Base-by-base conservation (phyloP, 1,140 invertebrate species). In the Elymnias hypermnestra region DNA sequence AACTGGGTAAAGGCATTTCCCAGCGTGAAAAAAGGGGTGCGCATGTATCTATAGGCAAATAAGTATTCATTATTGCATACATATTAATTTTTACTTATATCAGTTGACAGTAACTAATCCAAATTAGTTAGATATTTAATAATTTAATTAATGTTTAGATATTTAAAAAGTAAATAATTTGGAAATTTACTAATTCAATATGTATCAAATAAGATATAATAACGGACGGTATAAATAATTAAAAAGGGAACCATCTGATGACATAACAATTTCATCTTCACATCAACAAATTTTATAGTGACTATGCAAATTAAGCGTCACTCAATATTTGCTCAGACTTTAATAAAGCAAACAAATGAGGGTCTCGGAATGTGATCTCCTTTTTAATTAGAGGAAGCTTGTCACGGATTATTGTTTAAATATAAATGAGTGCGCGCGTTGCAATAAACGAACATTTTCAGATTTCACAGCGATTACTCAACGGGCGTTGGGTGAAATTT, bases 391-490 rank as follows among this genome's bases (percentile, higher is more conserved):
- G 29, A 14, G 29, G 15, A 33, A 3, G 12, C 12, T 15, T 33
- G 29, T 33, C 29, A 15, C 29, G 29, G 29, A 14, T 33, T 15
- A 33, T 33, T 33, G 29, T 33, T 33, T 33, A 15, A 33, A 33
- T 33, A 33, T 33, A 33, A 33, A 33, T 33, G 26, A 29, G 26
- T 29, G 29, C 13, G n/a, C n/a, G 18, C 10, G 22, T 26, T 19
- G 33, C 43, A 45, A 45, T 37, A 33, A 33, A 15, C 37, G 33
- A 47, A 28, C 22, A 44, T 31, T 47, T 38, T 47, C 15, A 29
- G 36, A 39, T 40, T 38, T 33, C 18, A 29, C 36, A 39, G 28
- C 21, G 15, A 23, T 23, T 23, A 45, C 10, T 25, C 12, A 17
- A 7, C 10, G 26, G n/a, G 36, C 13, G 7, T 14, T 33, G 28